Percentiles rank a stretch among this genome's conserved stretches.
These are phyloP conservation scores for Ambastaia sidthimunki DNA, from an alignment of 2,797 vertebrate species.

Conservation along the genomic window DNA sequence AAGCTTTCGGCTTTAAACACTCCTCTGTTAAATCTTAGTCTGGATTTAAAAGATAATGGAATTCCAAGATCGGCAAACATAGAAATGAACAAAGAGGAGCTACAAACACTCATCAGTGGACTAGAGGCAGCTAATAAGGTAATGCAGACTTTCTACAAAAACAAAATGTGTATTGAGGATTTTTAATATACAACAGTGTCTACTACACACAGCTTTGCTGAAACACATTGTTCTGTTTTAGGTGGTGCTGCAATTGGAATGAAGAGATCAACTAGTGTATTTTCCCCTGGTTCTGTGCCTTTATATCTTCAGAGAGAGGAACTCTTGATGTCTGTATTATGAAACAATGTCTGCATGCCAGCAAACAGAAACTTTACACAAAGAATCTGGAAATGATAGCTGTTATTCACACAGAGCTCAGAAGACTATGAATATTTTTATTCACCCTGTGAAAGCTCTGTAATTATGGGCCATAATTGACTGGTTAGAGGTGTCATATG, in stretches of 20 bases:
- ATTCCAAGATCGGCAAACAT: conserved; percentile 79
- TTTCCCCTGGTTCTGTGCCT: background rate
- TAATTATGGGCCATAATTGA: background rate
- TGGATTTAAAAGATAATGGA: conserved; percentile 86
- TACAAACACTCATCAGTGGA: conserved; percentile 86
- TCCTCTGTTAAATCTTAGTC: conserved; percentile 88
- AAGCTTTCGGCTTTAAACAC: conserved; percentile 91
- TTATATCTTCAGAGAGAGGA: conserved; percentile 14
- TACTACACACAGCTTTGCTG: background rate
- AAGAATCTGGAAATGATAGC: background rate
- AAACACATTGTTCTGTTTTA: conserved; percentile 59
- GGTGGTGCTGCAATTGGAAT: conserved; percentile 90
- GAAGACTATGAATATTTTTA: background rate
- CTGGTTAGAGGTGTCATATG: conserved; percentile 1
- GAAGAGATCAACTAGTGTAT: conserved; percentile 48
- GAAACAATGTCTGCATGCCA: background rate
- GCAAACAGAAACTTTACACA: background rate
- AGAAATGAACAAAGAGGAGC: conserved; percentile 93
- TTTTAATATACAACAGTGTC: background rate
- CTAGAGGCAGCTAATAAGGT: conserved; percentile 97
- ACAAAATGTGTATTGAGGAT: background rate
- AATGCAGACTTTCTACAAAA: conserved; percentile 1
- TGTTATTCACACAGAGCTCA: conserved; percentile 5
- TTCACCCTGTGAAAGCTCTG: background rate
- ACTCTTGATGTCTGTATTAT: background rate